Conservation (phyloP, 2,888 invertebrate species). For the Ochropacha duplaris region DNA sequence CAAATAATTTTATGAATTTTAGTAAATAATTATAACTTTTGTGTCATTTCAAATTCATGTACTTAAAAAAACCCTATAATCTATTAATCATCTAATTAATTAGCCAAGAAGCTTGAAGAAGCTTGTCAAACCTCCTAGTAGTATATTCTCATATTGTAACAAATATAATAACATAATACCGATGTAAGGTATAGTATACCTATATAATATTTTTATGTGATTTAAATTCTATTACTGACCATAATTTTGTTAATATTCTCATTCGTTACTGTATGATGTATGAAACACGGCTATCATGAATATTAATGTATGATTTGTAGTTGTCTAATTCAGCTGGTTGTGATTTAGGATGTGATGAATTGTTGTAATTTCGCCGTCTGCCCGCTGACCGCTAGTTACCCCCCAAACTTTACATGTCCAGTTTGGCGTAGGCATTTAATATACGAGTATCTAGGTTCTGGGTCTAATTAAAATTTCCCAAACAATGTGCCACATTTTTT, state of each 20-base stretch:
- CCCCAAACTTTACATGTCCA: constrained; percentile 28
- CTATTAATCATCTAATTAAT: no score
- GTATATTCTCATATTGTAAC: no score
- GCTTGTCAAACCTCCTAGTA: no score
- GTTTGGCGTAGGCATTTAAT: neutral
- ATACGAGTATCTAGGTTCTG: neutral
- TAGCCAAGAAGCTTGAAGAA: no score
- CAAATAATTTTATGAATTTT: no score
- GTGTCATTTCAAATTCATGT: no score
- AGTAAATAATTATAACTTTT: no score
- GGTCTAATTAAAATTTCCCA: neutral
- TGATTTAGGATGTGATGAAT: constrained; percentile 53
- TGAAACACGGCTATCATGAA: constrained; percentile 38
- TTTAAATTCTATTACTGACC: no score
- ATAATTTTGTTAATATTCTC: neutral
- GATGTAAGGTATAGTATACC: no score
- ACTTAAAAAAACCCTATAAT: no score
- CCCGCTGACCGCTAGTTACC: constrained; percentile 35
- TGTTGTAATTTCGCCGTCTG: constrained; percentile 51
- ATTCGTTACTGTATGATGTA: constrained; percentile 24
- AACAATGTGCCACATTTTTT: neutral
- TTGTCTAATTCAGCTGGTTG: constrained; percentile 53
- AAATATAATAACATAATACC: no score
- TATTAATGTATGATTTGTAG: constrained; percentile 62
- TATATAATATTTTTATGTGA: no score